phyloP scores from a whole-genome alignment of 2,888 invertebrate genomes.

The Philonicus albiceps region DNA sequence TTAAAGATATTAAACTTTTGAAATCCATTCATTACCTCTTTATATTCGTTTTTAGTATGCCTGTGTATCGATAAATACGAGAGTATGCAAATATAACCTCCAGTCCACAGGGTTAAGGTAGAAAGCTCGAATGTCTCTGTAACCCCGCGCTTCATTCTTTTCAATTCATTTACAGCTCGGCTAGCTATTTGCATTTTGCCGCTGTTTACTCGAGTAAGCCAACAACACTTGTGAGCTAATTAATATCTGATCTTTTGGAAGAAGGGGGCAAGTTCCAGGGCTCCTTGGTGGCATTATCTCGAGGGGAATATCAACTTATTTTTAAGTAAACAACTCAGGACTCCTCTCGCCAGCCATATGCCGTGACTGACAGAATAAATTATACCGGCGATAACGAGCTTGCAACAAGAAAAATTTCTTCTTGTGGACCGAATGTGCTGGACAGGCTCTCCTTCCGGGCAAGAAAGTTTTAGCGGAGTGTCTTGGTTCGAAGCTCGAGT shows the following conservation, averaged over 20 bases:
- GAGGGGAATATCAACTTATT: background rate
- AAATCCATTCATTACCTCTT: no score
- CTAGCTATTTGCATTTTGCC: background rate
- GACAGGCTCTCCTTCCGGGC: background rate
- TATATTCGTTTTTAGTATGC: no score
- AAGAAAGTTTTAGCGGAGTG: background rate
- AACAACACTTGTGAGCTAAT: background rate
- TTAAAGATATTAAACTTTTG: no score
- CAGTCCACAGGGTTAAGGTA: background rate
- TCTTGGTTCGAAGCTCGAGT: background rate
- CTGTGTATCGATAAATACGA: no score
- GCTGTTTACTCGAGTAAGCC: background rate
- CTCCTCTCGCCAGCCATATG: background rate
- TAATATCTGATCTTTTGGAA: constrained; percentile 4
- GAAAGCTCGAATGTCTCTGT: background rate
- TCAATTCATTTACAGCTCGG: background rate
- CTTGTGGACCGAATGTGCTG: background rate
- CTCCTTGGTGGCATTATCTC: background rate
- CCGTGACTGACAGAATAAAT: constrained; percentile 17
- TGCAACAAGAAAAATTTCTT: constrained; percentile 10
- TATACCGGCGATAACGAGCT: background rate
- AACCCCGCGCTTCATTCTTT: background rate
- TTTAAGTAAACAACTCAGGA: background rate
- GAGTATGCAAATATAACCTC: no score
- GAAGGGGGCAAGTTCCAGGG: background rate